Conservation (phyloP, 2,888 invertebrate species). For the Teleiodes luculella region DNA sequence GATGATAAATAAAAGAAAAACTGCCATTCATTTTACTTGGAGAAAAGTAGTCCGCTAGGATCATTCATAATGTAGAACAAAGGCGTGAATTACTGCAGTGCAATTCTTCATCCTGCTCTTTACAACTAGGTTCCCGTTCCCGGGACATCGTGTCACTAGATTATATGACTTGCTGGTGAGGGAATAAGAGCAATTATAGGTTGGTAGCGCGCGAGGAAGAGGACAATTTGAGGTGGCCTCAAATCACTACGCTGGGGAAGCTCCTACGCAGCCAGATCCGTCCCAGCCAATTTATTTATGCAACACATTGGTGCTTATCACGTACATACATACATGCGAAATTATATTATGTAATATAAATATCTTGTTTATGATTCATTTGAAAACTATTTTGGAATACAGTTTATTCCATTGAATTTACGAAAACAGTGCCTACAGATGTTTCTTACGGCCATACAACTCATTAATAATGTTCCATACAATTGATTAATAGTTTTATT, state of each 20-base stretch:
- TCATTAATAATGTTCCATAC: too few relatives aligned
- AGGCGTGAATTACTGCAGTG: slow-evolving; percentile 24
- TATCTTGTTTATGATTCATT: too few relatives aligned
- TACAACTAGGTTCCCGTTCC: slow-evolving; percentile 48
- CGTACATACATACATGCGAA: not conserved
- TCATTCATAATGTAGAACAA: slow-evolving; percentile 5
- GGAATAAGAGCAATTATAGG: slow-evolving; percentile 58
- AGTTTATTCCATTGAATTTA: too few relatives aligned
- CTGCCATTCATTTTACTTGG: too few relatives aligned
- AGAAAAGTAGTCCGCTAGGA: too few relatives aligned
- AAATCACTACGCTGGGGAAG: slow-evolving; percentile 71
- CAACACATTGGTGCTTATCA: slow-evolving; percentile 29
- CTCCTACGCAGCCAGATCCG: slow-evolving; percentile 62
- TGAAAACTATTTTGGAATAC: too few relatives aligned
- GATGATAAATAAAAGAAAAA: too few relatives aligned
- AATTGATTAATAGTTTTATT: too few relatives aligned
- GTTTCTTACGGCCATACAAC: too few relatives aligned
- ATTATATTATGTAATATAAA: not conserved
- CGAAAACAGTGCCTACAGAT: too few relatives aligned
- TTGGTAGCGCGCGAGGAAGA: slow-evolving; percentile 59
- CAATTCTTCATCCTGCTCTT: slow-evolving; percentile 51
- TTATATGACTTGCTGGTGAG: slow-evolving; percentile 50
- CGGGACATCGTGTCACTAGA: slow-evolving; percentile 41
- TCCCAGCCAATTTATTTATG: slow-evolving; percentile 41
- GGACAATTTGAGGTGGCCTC: slow-evolving; percentile 74